These are phyloP conservation scores for Micropoecilia bifurca DNA, from an alignment of 2,797 vertebrate species.

Conservation along the genomic window DNA sequence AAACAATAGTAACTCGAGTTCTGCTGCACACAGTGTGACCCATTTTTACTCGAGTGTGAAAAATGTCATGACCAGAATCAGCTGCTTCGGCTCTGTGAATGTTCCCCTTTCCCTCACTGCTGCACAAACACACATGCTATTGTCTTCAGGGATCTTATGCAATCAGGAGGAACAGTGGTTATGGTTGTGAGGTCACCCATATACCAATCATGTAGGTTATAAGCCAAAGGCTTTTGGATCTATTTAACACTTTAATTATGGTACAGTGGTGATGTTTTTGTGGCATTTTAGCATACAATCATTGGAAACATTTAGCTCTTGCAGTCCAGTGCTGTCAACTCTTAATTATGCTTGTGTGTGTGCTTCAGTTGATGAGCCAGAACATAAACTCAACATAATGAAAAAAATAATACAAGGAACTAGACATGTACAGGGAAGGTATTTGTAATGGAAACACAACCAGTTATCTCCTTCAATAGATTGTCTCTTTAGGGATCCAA, in stretches of 20 bases:
- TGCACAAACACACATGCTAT: constrained; percentile 29
- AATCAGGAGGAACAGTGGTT: constrained; percentile 49
- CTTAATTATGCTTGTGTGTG: constrained; percentile 17
- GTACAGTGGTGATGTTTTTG: constrained; percentile 20
- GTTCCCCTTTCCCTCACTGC: constrained; percentile 47
- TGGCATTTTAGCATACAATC: constrained; percentile 17
- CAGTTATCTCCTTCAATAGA: constrained; percentile 3
- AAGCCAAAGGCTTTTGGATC: constrained; percentile 30
- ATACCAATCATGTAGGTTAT: constrained; percentile 14
- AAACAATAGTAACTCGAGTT: background rate
- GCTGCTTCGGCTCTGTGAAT: constrained; percentile 36
- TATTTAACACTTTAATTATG: constrained; percentile 23
- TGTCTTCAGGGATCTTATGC: constrained; percentile 48
- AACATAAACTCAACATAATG: constrained; percentile 25
- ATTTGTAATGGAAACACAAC: background rate
- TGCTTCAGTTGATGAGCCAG: constrained; percentile 19
- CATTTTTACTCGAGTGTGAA: constrained; percentile 38
- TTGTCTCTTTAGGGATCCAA: background rate
- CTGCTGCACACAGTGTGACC: constrained; percentile 18
- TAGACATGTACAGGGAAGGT: background rate
- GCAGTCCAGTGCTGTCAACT: constrained; percentile 4
- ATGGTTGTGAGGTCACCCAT: constrained; percentile 22
- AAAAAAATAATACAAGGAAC: constrained; percentile 1
- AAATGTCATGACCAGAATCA: constrained; percentile 40
- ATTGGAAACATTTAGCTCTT: constrained; percentile 9